Percentiles rank a stretch among this genome's conserved stretches.
phyloP scores from a whole-genome alignment of 2,797 vertebrate species.

The Tympanoctomys barrerae region DNA sequence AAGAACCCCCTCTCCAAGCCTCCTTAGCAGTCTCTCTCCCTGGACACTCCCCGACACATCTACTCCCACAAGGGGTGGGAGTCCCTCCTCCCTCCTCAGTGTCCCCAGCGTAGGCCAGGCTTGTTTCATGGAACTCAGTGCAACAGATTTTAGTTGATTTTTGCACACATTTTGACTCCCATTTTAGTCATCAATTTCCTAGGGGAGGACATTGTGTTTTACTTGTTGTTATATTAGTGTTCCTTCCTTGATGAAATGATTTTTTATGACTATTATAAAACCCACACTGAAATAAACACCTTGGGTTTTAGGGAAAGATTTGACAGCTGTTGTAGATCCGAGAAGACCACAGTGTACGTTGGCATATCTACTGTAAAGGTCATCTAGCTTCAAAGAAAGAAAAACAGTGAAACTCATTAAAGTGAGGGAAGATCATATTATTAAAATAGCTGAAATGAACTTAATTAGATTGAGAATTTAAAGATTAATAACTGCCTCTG shows the following conservation, averaged over 20 bases:
- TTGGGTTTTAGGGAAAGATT: slow-evolving; percentile 38
- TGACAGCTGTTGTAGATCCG: neutral
- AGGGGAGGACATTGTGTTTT: neutral
- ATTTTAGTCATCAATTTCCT: slow-evolving; percentile 34
- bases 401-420: slow-evolving; percentile 60
- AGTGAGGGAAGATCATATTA: slow-evolving; percentile 65
- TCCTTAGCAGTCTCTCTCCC: neutral
- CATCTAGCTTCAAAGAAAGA: slow-evolving; percentile 62
- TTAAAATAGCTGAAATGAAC: slow-evolving; percentile 61
- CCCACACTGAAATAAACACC: neutral
- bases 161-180: neutral
- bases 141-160: neutral
- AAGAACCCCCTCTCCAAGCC: neutral
- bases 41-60: neutral
- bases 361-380: slow-evolving; percentile 44
- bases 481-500: slow-evolving; percentile 65
- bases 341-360: neutral
- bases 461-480: slow-evolving; percentile 62
- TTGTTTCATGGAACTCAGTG: neutral
- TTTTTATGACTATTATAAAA: neutral
- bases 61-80: neutral
- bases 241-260: slow-evolving; percentile 34
- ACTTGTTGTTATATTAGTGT: neutral
- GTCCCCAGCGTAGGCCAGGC: neutral
- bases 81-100: neutral